Conservation (phyloP, 2,113 vertebrate species). For the Rhineura floridana region DNA sequence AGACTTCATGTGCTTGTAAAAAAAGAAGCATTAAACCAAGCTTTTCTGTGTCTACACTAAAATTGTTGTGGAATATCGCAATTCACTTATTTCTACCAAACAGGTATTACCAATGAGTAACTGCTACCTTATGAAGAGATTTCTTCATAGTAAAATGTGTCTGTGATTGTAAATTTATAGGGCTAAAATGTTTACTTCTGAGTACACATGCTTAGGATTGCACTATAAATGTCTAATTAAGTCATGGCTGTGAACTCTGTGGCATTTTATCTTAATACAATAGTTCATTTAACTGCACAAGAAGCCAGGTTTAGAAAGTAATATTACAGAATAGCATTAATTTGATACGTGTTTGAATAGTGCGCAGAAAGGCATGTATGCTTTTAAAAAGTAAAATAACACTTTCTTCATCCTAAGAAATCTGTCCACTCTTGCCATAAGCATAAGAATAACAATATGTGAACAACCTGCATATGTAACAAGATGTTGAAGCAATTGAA, state of each 20-base stretch:
- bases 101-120: constrained; percentile 13
- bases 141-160: constrained; percentile 22
- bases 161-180: constrained; percentile 2
- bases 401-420: neutral
- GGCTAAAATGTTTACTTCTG: neutral
- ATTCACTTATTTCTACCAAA: constrained; percentile 24
- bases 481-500: constrained; percentile 23
- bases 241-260: constrained; percentile 12
- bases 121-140: constrained; percentile 24
- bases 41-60: neutral
- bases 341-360: neutral
- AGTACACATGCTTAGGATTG: neutral
- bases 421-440: neutral
- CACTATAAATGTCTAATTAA: constrained; percentile 31
- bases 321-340: constrained; percentile 26
- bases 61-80: constrained; percentile 12
- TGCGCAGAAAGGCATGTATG: neutral
- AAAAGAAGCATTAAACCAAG: neutral
- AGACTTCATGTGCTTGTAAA: neutral
- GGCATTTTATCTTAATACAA: constrained; percentile 10
- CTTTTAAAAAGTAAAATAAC: neutral
- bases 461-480: neutral
- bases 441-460: neutral
- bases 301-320: constrained; percentile 15
- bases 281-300: constrained; percentile 6